These are phyloP conservation scores for Diplosoma virens DNA, from an alignment of 23 tunicate species.

Conservation along the genomic window DNA sequence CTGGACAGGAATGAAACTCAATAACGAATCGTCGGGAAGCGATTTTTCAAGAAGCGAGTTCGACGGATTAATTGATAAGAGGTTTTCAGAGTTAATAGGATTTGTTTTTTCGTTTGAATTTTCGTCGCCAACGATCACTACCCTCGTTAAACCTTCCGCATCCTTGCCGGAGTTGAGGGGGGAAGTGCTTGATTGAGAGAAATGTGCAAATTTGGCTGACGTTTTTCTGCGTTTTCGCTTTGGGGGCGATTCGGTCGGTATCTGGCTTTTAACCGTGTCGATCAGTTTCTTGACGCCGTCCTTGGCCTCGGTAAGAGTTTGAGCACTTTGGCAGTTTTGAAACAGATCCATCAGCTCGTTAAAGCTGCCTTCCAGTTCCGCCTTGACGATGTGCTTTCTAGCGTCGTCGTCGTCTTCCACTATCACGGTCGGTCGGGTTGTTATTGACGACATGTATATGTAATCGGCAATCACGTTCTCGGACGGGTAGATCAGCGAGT, in stretches of 20 bases:
- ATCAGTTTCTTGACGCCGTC: slow-evolving; percentile 40
- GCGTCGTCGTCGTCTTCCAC: slow-evolving; percentile 44
- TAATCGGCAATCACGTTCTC: slow-evolving; percentile 62
- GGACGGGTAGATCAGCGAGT: slow-evolving; percentile 38
- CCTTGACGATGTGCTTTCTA: slow-evolving; percentile 1
- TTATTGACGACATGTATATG: slow-evolving; percentile 60
- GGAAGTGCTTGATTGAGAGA: too few relatives aligned
- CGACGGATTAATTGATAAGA: too few relatives aligned
- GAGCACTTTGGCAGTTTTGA: slow-evolving; percentile 26
- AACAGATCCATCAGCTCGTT: slow-evolving; percentile 48
- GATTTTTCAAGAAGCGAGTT: neutral
- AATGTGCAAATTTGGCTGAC: too few relatives aligned
- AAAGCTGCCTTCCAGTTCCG: slow-evolving; percentile 59
- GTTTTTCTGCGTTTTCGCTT: slow-evolving; percentile 21
- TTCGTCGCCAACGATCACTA: too few relatives aligned
- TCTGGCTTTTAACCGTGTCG: slow-evolving; percentile 25
- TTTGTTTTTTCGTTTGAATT: too few relatives aligned
- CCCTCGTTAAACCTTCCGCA: too few relatives aligned
- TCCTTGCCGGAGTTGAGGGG: too few relatives aligned
- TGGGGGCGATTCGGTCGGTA: neutral
- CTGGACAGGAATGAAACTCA: neutral
- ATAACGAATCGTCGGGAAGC: neutral
- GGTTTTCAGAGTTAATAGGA: too few relatives aligned
- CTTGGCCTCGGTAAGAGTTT: slow-evolving; percentile 39
- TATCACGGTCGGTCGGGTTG: slow-evolving; percentile 49